These are phyloP conservation scores for Pediacus dermestoides DNA, from an alignment of 2,888 invertebrate species.

Conservation along the genomic window DNA sequence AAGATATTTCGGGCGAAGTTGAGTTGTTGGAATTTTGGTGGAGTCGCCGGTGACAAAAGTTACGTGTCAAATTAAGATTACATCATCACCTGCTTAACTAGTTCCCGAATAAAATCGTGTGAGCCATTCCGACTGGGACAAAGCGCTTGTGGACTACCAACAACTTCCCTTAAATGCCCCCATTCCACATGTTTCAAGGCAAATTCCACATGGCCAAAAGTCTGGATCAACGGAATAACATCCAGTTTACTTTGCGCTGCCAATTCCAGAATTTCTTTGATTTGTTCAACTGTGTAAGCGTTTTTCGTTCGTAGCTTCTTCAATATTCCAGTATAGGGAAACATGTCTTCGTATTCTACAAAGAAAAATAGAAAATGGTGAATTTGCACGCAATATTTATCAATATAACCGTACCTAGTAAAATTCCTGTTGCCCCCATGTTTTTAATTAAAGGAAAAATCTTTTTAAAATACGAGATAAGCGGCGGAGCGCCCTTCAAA, in stretches of 20 bases:
- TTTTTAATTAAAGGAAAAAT: conserved; percentile 57
- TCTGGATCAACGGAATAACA: conserved; percentile 72
- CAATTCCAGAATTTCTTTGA: conserved; percentile 57
- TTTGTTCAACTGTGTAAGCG: conserved; percentile 58
- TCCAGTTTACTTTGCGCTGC: conserved; percentile 59
- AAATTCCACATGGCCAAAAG: conserved; percentile 75
- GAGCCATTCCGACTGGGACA: conserved; percentile 67
- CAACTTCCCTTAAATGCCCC: conserved; percentile 61
- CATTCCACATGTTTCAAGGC: conserved; percentile 65
- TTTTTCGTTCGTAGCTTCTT: conserved; percentile 55
- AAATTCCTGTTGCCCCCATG: conserved; percentile 68
- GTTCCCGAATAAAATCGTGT: conserved; percentile 59
- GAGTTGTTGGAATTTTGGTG: no score
- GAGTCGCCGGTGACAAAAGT: no score
- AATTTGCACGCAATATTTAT: no score
- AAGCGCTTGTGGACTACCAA: conserved; percentile 65
- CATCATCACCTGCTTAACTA: conserved; percentile 70
- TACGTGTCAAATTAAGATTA: no score
- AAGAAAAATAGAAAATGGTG: no score
- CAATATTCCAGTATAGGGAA: conserved; percentile 65
- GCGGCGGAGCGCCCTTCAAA: conserved; percentile 74
- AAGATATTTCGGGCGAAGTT: no score
- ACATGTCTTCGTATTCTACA: conserved; percentile 77
- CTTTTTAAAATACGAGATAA: conserved; percentile 57
- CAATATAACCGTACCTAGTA: conserved; percentile 41